A percentile compares a stretch with the other conserved stretches of the same genome.
phyloP scores from a whole-genome alignment of 2,113 vertebrate species.

The Neogale vison region DNA sequence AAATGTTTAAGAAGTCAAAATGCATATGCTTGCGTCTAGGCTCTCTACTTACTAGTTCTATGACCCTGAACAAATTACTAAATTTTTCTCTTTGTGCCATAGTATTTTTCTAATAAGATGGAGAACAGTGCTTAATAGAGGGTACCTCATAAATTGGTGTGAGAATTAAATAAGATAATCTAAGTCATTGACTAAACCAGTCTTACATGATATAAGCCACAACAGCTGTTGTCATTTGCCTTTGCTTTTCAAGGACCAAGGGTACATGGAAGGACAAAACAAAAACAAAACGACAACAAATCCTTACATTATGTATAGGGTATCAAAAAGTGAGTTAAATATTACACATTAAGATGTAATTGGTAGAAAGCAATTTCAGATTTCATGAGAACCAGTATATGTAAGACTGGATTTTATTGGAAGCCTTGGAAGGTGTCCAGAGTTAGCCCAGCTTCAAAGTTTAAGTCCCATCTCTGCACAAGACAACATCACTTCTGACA shows the following conservation, averaged over 20 bases:
- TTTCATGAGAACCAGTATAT: neutral
- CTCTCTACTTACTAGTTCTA: neutral
- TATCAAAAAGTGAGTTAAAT: neutral
- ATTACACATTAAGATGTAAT: neutral
- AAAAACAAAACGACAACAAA: neutral
- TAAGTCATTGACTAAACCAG: neutral
- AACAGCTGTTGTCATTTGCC: neutral
- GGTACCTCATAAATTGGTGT: neutral
- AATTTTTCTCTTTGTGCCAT: neutral
- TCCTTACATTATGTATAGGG: neutral
- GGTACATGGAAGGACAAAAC: neutral
- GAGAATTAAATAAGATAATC: constrained; percentile 11
- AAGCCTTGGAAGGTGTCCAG: neutral
- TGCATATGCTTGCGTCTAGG: neutral
- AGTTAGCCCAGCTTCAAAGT: neutral
- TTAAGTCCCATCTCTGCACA: neutral
- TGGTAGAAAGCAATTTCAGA: neutral
- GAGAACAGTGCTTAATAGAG: neutral
- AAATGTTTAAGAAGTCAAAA: neutral
- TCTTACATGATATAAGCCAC: neutral
- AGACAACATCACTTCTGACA: neutral
- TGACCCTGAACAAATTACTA: neutral
- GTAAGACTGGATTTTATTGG: neutral
- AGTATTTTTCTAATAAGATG: neutral
- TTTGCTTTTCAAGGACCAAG: neutral